Conservation (phyloP, 2,888 invertebrate species). For the Leptinotarsa haldemani region DNA sequence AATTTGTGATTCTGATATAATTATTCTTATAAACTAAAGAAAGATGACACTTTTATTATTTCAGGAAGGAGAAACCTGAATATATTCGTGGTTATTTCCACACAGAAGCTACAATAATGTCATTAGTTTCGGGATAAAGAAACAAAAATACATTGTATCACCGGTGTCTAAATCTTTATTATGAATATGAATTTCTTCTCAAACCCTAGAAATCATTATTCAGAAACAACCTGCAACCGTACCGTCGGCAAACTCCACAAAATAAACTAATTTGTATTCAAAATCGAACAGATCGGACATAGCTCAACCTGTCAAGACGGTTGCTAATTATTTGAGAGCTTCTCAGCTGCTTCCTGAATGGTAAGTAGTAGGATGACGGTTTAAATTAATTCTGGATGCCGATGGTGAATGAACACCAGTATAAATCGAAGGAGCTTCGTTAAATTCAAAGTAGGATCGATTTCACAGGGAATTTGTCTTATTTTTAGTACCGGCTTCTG, state of each 20-base stretch:
- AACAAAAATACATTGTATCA: no score
- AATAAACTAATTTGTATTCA: constrained; percentile 35
- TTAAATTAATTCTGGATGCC: constrained; percentile 32
- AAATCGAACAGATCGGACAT: constrained; percentile 32
- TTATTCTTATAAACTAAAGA: no score
- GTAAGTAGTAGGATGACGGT: constrained; percentile 33
- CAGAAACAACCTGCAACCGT: not conserved
- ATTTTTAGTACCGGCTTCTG: not conserved
- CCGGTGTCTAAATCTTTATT: no score
- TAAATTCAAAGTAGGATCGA: constrained; percentile 13
- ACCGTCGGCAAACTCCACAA: not conserved
- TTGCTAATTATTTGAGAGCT: constrained; percentile 38
- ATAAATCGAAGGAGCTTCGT: constrained; percentile 3
- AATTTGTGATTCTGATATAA: no score
- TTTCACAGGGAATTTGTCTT: not conserved
- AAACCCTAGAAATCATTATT: not conserved
- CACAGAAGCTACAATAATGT: no score
- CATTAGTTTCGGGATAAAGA: no score
- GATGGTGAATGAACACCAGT: constrained; percentile 14
- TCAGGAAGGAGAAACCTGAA: no score
- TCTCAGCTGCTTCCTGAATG: constrained; percentile 29
- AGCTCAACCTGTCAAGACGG: constrained; percentile 36
- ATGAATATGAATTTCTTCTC: no score
- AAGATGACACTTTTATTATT: no score
- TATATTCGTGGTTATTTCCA: no score